Conservation (phyloP, 2,888 invertebrate genomes). For the Morpho deidamia region DNA sequence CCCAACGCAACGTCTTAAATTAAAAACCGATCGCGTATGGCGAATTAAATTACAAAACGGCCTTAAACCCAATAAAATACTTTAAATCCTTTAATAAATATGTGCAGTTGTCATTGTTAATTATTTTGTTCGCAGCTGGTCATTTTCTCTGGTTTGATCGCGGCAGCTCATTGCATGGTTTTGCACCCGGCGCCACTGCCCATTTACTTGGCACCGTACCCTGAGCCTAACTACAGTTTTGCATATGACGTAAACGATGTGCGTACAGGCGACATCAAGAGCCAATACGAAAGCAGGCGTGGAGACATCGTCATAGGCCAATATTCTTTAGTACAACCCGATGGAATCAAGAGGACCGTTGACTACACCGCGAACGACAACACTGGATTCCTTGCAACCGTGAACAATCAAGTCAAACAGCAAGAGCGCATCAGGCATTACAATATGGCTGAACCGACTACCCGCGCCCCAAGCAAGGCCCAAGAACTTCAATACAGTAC, state of each 20-base stretch:
- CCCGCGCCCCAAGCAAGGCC: conserved; percentile 26
- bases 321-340: conserved; percentile 74
- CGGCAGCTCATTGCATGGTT: conserved; percentile 53
- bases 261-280: conserved; percentile 75
- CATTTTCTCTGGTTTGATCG: conserved; percentile 36
- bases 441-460: conserved; percentile 25
- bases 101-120: not conserved
- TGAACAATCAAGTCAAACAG: conserved; percentile 52
- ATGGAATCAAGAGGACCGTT: conserved; percentile 73
- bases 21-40: conserved; percentile 2
- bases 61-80: conserved; percentile 1
- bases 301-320: conserved; percentile 75
- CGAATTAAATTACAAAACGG: conserved; percentile 8
- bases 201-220: conserved; percentile 27
- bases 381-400: conserved; percentile 74
- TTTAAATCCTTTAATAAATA: not conserved
- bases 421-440: conserved; percentile 24
- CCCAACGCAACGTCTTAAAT: conserved; percentile 6
- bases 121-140: conserved; percentile 21
- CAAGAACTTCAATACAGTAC: conserved; percentile 26
- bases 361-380: conserved; percentile 76
- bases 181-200: conserved; percentile 43
- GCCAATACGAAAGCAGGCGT: conserved; percentile 69
- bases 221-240: conserved; percentile 59
- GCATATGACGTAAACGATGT: conserved; percentile 75